Evolutionary conservation across 1,140 invertebrate genomes (phyloP), one percentile per base, ranked within the genome.

Genomic region (Listronotus bonariensis): DNA sequence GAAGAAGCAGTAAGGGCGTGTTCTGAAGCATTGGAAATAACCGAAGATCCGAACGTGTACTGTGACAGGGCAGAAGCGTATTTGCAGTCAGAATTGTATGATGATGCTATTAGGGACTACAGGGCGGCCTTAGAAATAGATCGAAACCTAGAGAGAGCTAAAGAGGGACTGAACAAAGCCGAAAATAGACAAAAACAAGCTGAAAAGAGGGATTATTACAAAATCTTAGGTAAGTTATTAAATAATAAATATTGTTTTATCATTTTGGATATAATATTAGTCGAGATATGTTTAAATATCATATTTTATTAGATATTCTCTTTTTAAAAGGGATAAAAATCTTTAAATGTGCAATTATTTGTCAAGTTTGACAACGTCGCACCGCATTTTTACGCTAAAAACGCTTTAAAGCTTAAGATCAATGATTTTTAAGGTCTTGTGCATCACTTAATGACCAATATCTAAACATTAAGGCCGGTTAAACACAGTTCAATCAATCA

Each of bases 141-240:
- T 68, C 86, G 90, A 53, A 85, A 88, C 41, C 86, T 88, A 60
- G 85, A 89, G 68, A 81, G 93, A 70, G 96, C 95, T 0, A 91
- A 93, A 76, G 95, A 99, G 71, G 96, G 96, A 11, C 76, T 97
- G 3, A 86, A 90, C 64, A 88, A 87, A 73, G 96, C 95, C 1
- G 93, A 98, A 78, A 96, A 96, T 77, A 80, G 97, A 55, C 91
- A 97, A 78, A 98, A 98, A 78, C 90, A 96, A 75, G 85, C 96
- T 0, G 92, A 97, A 72, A 91, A 91, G 72, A 83, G 95, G 74
- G 97, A 99, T 82, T 99, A 99, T 82, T 99, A 99, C 79, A 98
- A 99, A 84, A 99, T 99, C 20, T 32, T 66, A 31, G 58, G 58
- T 60, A 60, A 36, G 56, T 59, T 17, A 10, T 34, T 34, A 34